Conservation (phyloP, 2,797 vertebrate genomes). For the Mastacembelus armatus region DNA sequence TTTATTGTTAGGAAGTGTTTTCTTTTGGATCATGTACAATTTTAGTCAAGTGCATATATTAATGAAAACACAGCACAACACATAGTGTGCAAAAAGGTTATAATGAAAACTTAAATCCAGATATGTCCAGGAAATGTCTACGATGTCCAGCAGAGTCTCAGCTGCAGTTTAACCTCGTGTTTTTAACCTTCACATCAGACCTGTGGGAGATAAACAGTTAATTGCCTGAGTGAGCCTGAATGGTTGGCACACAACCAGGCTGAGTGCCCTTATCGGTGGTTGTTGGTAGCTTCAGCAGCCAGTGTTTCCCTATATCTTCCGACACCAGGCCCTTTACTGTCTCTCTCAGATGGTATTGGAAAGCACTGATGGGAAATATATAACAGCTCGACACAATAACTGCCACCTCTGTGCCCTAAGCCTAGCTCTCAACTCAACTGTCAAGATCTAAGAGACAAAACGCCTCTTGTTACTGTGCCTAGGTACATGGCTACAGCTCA, state of each 20-base stretch:
- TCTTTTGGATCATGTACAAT: neutral
- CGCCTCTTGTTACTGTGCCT: conserved; percentile 59
- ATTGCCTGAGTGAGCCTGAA: conserved; percentile 39
- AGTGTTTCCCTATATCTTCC: conserved; percentile 44
- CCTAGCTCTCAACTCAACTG: conserved; percentile 64
- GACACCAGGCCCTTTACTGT: conserved; percentile 50
- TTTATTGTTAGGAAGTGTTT: neutral
- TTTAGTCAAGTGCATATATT: neutral
- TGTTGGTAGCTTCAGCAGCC: conserved; percentile 44
- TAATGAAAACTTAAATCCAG: conserved; percentile 2
- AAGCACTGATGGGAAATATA: conserved; percentile 65
- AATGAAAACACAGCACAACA: neutral
- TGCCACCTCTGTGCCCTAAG: conserved; percentile 60
- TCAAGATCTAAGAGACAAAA: conserved; percentile 74
- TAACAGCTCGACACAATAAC: conserved; percentile 63
- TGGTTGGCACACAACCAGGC: conserved; percentile 24
- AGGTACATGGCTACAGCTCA: conserved; percentile 61
- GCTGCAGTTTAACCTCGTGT: conserved; percentile 2
- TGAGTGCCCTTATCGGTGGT: conserved; percentile 45
- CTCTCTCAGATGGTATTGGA: conserved; percentile 60
- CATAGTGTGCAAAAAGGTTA: neutral
- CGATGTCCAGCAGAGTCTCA: conserved; percentile 21
- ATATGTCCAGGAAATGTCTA: conserved; percentile 1
- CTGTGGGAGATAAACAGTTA: conserved; percentile 36
- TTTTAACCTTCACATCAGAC: conserved; percentile 21